phyloP scores from a whole-genome alignment of 2,888 invertebrate genomes.

The Pilophorus perplexus region DNA sequence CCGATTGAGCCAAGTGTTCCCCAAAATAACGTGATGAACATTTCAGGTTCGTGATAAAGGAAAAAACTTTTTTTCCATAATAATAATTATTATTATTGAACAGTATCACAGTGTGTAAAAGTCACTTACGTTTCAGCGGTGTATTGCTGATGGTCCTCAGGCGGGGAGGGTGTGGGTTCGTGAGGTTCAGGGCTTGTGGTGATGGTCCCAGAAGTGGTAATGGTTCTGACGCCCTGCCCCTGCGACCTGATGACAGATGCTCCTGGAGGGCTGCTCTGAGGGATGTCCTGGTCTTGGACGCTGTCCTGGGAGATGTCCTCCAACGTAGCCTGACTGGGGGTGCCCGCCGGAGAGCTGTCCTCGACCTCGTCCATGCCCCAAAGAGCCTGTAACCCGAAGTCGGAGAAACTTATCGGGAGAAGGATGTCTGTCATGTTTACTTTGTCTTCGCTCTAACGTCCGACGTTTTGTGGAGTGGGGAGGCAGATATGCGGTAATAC shows the following conservation, averaged over 20 bases:
- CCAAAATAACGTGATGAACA: no score
- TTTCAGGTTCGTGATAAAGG: no score
- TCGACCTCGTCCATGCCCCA: slow-evolving; percentile 31
- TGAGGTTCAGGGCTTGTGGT: slow-evolving; percentile 46
- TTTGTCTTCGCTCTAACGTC: no score
- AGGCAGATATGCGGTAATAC: no score
- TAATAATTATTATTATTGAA: no score
- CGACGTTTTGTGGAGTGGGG: no score
- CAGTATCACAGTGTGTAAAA: no score
- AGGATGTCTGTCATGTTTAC: slow-evolving; percentile 32
- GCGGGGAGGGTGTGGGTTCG: slow-evolving; percentile 56
- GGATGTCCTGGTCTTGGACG: slow-evolving; percentile 4
- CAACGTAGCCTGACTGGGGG: slow-evolving; percentile 16
- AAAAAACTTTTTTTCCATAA: no score
- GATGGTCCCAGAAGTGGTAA: slow-evolving; percentile 47
- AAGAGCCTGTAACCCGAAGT: slow-evolving; percentile 28
- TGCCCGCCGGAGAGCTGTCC: slow-evolving; percentile 2
- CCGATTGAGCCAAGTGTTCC: no score
- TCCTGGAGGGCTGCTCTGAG: slow-evolving; percentile 18
- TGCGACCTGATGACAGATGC: slow-evolving; percentile 42
- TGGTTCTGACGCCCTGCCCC: slow-evolving; percentile 47
- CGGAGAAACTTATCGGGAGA: slow-evolving; percentile 12
- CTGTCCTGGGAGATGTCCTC: slow-evolving; percentile 11
- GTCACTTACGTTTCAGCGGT: slow-evolving; percentile 16
- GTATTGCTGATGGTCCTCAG: slow-evolving; percentile 23